Evolutionary conservation across 2,888 invertebrate species (phyloP).

Genomic region (Graphium colonna): DNA sequence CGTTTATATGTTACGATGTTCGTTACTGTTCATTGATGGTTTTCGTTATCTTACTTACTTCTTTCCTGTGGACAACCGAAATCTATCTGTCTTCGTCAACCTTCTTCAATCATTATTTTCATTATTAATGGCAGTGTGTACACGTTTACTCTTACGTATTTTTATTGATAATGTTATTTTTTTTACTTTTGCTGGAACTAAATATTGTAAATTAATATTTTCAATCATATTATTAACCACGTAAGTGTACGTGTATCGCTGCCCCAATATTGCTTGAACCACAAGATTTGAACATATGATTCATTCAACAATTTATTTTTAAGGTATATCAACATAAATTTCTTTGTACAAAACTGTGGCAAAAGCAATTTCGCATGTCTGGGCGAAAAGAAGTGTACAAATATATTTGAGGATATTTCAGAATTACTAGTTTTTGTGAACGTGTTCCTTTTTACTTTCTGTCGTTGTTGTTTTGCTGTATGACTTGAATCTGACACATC

Average conservation of each 20-base stretch:
- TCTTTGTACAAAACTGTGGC: slow-evolving; percentile 41
- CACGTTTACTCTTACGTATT: slow-evolving; percentile 19
- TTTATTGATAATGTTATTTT: slow-evolving; percentile 1
- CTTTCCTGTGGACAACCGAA: slow-evolving; percentile 21
- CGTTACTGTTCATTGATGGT: slow-evolving; percentile 49
- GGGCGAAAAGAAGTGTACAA: slow-evolving; percentile 74
- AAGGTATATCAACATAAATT: not conserved
- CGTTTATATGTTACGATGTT: slow-evolving; percentile 67
- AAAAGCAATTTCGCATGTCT: slow-evolving; percentile 71
- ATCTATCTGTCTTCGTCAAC: slow-evolving; percentile 30
- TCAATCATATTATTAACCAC: not conserved
- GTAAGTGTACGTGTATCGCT: slow-evolving; percentile 50
- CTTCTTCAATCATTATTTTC: slow-evolving; percentile 27
- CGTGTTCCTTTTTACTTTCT: slow-evolving; percentile 55
- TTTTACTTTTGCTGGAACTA: too few relatives aligned
- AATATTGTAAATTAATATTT: not conserved
- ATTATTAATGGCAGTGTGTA: slow-evolving; percentile 23
- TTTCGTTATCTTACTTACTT: slow-evolving; percentile 33
- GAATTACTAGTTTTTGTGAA: slow-evolving; percentile 56
- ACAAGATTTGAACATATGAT: not conserved
- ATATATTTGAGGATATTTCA: slow-evolving; percentile 37
- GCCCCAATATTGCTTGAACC: slow-evolving; percentile 59
- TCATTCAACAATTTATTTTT: not conserved
- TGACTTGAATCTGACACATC: slow-evolving; percentile 67
- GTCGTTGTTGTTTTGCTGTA: slow-evolving; percentile 62